phyloP scores from a whole-genome alignment of 2,888 invertebrate species.

The Plebejus argus region DNA sequence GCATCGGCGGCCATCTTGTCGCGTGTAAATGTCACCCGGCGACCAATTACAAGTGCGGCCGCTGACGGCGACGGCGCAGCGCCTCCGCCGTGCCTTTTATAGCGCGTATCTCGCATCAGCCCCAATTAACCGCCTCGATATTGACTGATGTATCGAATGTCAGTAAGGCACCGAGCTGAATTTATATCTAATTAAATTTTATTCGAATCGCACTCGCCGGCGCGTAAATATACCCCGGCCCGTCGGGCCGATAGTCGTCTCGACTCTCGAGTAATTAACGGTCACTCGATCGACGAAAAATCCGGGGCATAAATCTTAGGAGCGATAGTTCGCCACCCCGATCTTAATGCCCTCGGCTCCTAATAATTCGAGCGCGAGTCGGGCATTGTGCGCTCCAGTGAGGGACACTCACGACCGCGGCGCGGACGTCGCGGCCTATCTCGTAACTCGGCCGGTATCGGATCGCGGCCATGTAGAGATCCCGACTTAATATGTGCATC shows the following conservation, averaged over 20 bases:
- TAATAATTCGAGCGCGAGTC: constrained; percentile 59
- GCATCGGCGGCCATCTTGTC: constrained; percentile 73
- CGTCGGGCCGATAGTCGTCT: not conserved
- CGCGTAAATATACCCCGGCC: not conserved
- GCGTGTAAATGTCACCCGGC: constrained; percentile 76
- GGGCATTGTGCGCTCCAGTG: constrained; percentile 59
- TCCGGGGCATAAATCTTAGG: constrained; percentile 13
- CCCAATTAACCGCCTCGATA: constrained; percentile 76
- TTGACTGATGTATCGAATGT: constrained; percentile 42
- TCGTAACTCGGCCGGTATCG: constrained; percentile 61
- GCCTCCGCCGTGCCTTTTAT: constrained; percentile 75
- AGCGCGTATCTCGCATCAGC: constrained; percentile 69
- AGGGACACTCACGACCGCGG: constrained; percentile 66
- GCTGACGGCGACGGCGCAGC: constrained; percentile 72
- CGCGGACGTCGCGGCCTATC: constrained; percentile 65
- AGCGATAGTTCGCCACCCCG: constrained; percentile 40
- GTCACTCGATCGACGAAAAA: constrained; percentile 12
- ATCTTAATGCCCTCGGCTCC: constrained; percentile 62
- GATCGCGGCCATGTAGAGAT: constrained; percentile 67
- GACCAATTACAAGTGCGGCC: constrained; percentile 73
- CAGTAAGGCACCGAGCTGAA: constrained; percentile 15
- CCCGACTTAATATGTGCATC: constrained; percentile 80
- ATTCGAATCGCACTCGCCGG: not conserved
- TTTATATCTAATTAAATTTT: constrained; percentile 14
- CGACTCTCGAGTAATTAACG: not conserved